Evolutionary conservation across 64 coral and sea anemone genomes (phyloP), one percentile per base, ranked within the genome.

Genomic region (Montipora foliosa): DNA sequence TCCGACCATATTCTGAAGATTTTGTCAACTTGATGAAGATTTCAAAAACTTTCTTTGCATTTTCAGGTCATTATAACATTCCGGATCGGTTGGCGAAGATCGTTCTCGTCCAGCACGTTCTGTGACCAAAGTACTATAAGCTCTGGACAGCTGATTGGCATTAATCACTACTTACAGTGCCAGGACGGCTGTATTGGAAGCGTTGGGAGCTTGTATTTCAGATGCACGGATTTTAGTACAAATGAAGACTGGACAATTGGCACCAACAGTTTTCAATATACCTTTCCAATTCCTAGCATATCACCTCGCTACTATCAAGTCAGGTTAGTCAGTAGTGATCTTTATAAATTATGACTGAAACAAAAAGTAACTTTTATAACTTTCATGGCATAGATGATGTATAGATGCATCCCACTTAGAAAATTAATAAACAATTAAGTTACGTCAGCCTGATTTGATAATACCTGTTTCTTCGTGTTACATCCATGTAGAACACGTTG

Each of bases 51-150:
- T 76, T 44, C 37, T 21, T n/a, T n/a, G 1, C 13, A 2, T 82
- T 91, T 52, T 52, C 64, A 92, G 90, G 90, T 92, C 0, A 84
- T 77, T 2, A 84, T 92, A 29, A 57, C 72, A 16, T 84, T 85
- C 81, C 69, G 90, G 13, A 76, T 92, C 15, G 89, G 77, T 50
- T 91, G 89, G 89, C 78, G 89, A 80, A 91, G 89, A 82, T 91
- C 89, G 4, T 57, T 8, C 53, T 8, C 5, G 25, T 25, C 25
- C 25, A 25, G 1, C 48, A 84, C 81, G 9, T 16, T 5, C 12
- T 85, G 79, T 48, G 29, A 62, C 8, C 79, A 92, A 76, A 75
- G 29, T 21, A 75, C 50, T 2, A 83, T 92, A 55, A 76, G 44
- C 22, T 85, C 90, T 0, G 90, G 90, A 6, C 14, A 47, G 53